A percentile compares a stretch with the other conserved stretches of the same genome.
Evolutionary conservation across 2,113 vertebrate species (phyloP).

Genomic region (Romanogobio albipinnatus): DNA sequence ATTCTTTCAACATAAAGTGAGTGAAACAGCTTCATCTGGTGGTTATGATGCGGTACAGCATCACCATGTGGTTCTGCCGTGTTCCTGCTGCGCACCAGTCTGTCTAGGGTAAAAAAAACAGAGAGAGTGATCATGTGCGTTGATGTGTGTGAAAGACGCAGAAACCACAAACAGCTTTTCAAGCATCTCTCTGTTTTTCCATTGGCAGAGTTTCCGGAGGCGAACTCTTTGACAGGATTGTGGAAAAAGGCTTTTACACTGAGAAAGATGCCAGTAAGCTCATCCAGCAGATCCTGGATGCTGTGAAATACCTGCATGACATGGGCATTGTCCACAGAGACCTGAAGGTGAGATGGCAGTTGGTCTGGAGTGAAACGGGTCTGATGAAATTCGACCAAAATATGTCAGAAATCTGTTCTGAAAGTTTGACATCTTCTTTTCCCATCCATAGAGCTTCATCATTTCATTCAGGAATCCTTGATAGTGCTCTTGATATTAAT

Average conservation of each 20-base stretch:
- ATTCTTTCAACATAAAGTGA: background rate
- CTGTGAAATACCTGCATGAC: slow-evolving; percentile 95
- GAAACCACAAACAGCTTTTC: slow-evolving; percentile 32
- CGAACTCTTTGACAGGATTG: slow-evolving; percentile 96
- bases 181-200: slow-evolving; percentile 34
- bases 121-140: background rate
- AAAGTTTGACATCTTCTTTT: background rate
- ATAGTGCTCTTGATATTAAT: slow-evolving; percentile 21
- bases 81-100: slow-evolving; percentile 52
- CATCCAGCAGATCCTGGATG: slow-evolving; percentile 94
- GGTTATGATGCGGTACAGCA: slow-evolving; percentile 49
- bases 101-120: slow-evolving; percentile 43
- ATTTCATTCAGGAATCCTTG: background rate
- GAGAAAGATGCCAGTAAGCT: slow-evolving; percentile 95
- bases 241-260: slow-evolving; percentile 98
- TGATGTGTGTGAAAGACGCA: slow-evolving; percentile 2
- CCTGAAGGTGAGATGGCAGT: slow-evolving; percentile 85
- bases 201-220: slow-evolving; percentile 88
- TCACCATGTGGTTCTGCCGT: slow-evolving; percentile 38
- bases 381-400: background rate
- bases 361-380: background rate
- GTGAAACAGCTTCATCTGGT: slow-evolving; percentile 65
- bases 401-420: background rate
- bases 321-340: slow-evolving; percentile 96
- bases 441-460: background rate